Evolutionary conservation across 2,888 invertebrate genomes (phyloP), one percentile per base, ranked within the genome.

Genomic region (Cantharis flavilabris): DNA sequence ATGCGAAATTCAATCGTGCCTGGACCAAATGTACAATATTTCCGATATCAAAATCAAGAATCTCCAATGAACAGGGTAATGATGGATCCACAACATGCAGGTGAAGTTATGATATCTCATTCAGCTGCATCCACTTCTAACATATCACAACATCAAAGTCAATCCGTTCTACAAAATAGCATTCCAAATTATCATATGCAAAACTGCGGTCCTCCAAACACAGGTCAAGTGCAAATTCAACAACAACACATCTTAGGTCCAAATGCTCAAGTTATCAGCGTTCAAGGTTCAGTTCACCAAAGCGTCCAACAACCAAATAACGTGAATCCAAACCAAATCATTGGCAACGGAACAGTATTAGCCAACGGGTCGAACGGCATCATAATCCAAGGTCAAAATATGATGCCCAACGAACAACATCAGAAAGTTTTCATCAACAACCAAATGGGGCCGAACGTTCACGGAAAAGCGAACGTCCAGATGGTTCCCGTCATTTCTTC

Each of bases 211-310:
- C 69, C 76, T 72, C 71, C 18, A 62, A 74, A 76, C 49, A 30
- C 72, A 26, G 69, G 72, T 62, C 79, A 79, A 62, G 76, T 83
- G 64, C 85, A 86, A 77, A 76, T 85, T 28, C 85, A 85, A 28
- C 83, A 86, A 28, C 87, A 87, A 75, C 88, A 88, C 78, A 85
- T 92, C 62, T 85, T 92, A 76, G 91, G 91, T 10, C 90, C 91
- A 0, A 91, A 91, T 80, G 92, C 92, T 65, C 92, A 92, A 86
- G 89, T 92, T 70, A 91, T 92, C 75, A 91, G 91, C 62, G 89
- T 92, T 9, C 91, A 92, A 83, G 90, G 90, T 30, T 88, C 84
- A 18, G 77, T 79, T 64, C 74, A 74, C 71, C 74, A 75, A 18
- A 86, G 88, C 89, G 82, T 90, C 88, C 81, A 90, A 89, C 78